These are phyloP conservation scores for Notamacropus eugenii DNA, from an alignment of 2,797 vertebrate species.

Conservation along the genomic window DNA sequence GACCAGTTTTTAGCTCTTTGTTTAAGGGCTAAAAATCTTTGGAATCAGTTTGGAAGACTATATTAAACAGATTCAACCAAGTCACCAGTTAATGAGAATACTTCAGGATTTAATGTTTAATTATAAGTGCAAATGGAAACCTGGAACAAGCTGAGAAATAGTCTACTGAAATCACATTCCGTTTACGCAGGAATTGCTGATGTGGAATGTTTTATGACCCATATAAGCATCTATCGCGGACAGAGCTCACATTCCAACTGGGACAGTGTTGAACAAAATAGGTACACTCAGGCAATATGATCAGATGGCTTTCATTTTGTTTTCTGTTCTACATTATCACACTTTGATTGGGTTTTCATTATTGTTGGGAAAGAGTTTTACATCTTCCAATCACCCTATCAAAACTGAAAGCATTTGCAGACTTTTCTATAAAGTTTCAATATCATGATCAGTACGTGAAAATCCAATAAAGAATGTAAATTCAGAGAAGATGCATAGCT, in stretches of 20 bases:
- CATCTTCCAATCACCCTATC: neutral
- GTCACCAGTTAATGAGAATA: slow-evolving; percentile 51
- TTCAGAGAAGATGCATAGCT: neutral
- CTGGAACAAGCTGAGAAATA: slow-evolving; percentile 52
- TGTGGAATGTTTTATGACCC: neutral
- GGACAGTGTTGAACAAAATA: neutral
- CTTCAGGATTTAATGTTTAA: slow-evolving; percentile 67
- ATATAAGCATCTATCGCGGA: neutral
- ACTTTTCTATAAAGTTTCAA: neutral
- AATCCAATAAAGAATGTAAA: neutral
- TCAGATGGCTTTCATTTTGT: neutral
- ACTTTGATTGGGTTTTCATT: neutral
- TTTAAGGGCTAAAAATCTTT: slow-evolving; percentile 49
- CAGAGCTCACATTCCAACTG: neutral
- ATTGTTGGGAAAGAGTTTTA: neutral
- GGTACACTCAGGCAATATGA: neutral
- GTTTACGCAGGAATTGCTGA: slow-evolving; percentile 38
- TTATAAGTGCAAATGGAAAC: slow-evolving; percentile 69
- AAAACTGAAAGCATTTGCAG: neutral
- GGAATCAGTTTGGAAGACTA: slow-evolving; percentile 20
- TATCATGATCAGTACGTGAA: neutral
- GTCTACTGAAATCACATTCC: slow-evolving; percentile 38
- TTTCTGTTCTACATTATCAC: neutral
- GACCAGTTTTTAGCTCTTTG: neutral
- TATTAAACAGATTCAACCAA: slow-evolving; percentile 58